Conservation (phyloP, 2,888 invertebrate species). For the Ectobius pallidus region DNA sequence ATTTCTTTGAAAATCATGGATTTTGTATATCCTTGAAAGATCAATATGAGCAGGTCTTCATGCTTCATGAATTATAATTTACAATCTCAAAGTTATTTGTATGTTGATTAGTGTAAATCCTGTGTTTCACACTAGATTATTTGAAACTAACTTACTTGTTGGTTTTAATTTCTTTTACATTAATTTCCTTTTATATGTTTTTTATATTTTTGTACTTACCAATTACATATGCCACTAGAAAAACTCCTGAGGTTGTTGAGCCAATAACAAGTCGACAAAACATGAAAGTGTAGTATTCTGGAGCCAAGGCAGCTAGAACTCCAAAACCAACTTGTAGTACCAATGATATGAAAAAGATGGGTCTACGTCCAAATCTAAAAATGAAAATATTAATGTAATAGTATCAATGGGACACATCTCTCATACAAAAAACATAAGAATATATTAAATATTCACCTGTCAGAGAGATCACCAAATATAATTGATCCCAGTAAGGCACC, state of each 20-base stretch:
- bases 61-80: no score
- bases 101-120: no score
- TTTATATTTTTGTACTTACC: constrained; percentile 62
- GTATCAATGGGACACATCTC: no score
- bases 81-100: no score
- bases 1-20: no score
- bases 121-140: no score
- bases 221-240: constrained; percentile 78
- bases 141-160: no score
- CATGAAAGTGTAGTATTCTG: constrained; percentile 71
- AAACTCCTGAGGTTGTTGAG: constrained; percentile 76
- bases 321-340: constrained; percentile 73
- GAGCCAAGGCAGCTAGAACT: constrained; percentile 67
- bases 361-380: constrained; percentile 68
- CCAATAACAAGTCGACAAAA: constrained; percentile 71
- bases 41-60: no score
- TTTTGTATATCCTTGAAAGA: no score
- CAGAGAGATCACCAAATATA: constrained; percentile 73
- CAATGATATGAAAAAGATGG: constrained; percentile 73
- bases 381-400: not conserved
- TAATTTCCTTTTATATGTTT: no score
- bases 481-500: constrained; percentile 76
- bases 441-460: constrained; percentile 56
- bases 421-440: no score
- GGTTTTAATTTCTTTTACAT: no score